These are phyloP conservation scores for Tinea semifulvella DNA, from an alignment of 2,888 invertebrate species.

Conservation along the genomic window DNA sequence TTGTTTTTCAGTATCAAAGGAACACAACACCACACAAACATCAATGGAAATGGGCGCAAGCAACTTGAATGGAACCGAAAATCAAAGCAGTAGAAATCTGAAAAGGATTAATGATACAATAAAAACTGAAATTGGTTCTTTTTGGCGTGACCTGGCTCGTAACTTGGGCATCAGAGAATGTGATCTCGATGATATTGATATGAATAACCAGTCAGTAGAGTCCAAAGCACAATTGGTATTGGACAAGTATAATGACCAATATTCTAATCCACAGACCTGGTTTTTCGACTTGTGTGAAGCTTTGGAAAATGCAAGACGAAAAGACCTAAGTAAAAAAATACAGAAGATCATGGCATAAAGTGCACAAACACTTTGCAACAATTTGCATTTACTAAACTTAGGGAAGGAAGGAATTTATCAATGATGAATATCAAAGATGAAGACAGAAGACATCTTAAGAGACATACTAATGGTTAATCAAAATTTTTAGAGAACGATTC, in stretches of 20 bases:
- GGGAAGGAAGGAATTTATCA: too few relatives aligned
- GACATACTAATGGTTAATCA: too few relatives aligned
- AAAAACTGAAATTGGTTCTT: constrained; percentile 40
- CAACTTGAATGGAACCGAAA: too few relatives aligned
- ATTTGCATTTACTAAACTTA: too few relatives aligned
- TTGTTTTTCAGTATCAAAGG: not conserved
- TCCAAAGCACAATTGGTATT: constrained; percentile 38
- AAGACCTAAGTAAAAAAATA: constrained; percentile 37
- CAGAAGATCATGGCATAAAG: constrained; percentile 44
- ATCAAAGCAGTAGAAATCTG: not conserved
- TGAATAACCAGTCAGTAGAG: constrained; percentile 25
- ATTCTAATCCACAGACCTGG: constrained; percentile 44
- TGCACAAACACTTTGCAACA: too few relatives aligned
- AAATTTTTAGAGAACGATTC: too few relatives aligned
- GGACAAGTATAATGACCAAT: constrained; percentile 29
- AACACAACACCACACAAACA: not conserved
- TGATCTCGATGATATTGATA: constrained; percentile 43
- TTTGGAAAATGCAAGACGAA: constrained; percentile 41
- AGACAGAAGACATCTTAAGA: too few relatives aligned
- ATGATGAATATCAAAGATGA: too few relatives aligned
- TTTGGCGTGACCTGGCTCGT: constrained; percentile 47
- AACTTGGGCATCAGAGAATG: constrained; percentile 42
- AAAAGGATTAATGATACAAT: constrained; percentile 39
- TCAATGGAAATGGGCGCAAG: not conserved
- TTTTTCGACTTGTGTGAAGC: constrained; percentile 45